Conservation (phyloP, 2,888 invertebrate genomes). For the Dendrolimus pini region DNA sequence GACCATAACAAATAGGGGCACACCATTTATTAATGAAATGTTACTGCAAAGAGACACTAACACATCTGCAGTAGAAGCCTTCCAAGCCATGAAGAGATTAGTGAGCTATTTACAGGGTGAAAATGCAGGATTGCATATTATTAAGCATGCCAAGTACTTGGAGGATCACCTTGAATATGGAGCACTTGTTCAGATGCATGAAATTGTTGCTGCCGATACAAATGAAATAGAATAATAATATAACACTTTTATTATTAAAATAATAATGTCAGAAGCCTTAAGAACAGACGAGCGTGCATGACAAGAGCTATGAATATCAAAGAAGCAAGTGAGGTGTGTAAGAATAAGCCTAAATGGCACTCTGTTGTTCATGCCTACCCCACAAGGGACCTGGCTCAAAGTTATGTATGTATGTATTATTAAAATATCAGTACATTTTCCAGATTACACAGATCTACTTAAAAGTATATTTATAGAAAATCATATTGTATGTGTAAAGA, state of each 20-base stretch:
- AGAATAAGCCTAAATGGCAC: no score
- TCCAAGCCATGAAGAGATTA: constrained; percentile 35
- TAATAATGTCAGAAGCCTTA: no score
- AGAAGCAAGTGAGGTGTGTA: no score
- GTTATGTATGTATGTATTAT: no score
- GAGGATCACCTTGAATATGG: constrained; percentile 34
- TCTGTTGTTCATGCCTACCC: no score
- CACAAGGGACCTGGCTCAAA: no score
- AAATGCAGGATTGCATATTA: constrained; percentile 18
- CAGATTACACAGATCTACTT: no score
- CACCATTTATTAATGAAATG: constrained; percentile 15
- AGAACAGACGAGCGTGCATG: no score
- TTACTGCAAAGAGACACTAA: constrained; percentile 14
- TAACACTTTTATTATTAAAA: constrained; percentile 7
- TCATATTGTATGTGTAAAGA: no score
- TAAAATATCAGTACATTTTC: no score
- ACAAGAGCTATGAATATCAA: no score
- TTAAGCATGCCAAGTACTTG: constrained; percentile 28
- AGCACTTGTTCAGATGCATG: constrained; percentile 28
- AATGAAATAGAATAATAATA: constrained; percentile 21
- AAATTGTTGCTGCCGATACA: constrained; percentile 23
- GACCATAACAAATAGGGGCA: constrained; percentile 14
- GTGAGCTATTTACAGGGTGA: constrained; percentile 31
- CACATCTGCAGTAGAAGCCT: constrained; percentile 28
- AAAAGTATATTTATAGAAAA: no score